phyloP scores from a whole-genome alignment of 2,797 vertebrate species.

The Cottoperca gobio region DNA sequence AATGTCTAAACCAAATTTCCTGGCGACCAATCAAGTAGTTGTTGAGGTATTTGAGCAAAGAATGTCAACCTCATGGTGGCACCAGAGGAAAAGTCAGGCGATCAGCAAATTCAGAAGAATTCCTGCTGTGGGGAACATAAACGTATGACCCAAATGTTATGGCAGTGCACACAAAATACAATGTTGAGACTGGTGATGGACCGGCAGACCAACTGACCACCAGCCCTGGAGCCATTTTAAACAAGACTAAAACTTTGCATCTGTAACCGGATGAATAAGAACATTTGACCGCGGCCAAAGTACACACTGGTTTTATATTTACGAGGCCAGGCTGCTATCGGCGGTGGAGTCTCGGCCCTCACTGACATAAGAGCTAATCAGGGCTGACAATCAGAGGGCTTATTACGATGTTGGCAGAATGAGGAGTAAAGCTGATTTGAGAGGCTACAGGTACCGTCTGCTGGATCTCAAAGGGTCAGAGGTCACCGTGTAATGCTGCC shows the following conservation, averaged over 20 bases:
- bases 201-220: too few species aligned
- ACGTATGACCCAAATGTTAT: too few species aligned
- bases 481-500: conserved; percentile 36
- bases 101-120: too few species aligned
- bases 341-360: neutral
- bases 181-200: too few species aligned
- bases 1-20: too few species aligned
- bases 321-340: neutral
- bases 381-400: conserved; percentile 20
- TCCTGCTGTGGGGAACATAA: too few species aligned
- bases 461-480: conserved; percentile 29
- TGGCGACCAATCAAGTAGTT: too few species aligned
- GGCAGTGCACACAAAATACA: too few species aligned
- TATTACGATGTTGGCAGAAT: conserved; percentile 3
- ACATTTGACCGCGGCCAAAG: neutral
- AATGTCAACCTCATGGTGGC: too few species aligned
- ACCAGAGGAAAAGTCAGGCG: too few species aligned
- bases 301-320: neutral
- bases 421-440: conserved; percentile 47
- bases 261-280: neutral
- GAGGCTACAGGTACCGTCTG: conserved; percentile 39
- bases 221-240: too few species aligned
- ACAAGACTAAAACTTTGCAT: neutral
- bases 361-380: conserved; percentile 2
- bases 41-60: too few species aligned